Evolutionary conservation across 2,888 invertebrate species (phyloP).

Genomic region (Mongoloraphidia duomilia): DNA sequence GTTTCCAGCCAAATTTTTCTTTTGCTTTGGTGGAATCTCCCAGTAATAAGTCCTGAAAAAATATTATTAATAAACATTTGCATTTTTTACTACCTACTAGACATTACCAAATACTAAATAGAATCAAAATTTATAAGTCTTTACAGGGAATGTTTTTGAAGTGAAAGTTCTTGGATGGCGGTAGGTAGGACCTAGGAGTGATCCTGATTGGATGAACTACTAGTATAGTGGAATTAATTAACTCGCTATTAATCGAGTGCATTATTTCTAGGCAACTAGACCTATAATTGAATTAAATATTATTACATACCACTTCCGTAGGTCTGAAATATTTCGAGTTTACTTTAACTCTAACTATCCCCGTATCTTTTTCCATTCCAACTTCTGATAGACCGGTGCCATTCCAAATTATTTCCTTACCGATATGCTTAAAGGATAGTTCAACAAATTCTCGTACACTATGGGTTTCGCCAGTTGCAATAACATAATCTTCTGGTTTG

Average conservation of each 20-base stretch:
- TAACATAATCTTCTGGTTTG: constrained; percentile 87
- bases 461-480: constrained; percentile 89
- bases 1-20: constrained; percentile 73
- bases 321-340: constrained; percentile 94
- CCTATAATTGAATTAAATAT: not conserved
- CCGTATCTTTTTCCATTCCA: constrained; percentile 53
- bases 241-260: too few relatives aligned
- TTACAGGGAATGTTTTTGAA: too few relatives aligned
- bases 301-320: constrained; percentile 78
- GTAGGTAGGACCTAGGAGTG: too few relatives aligned
- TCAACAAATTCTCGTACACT: constrained; percentile 96
- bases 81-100: constrained; percentile 1
- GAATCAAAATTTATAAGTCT: too few relatives aligned
- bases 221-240: too few relatives aligned
- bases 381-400: constrained; percentile 75
- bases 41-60: constrained; percentile 60
- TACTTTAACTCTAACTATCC: constrained; percentile 66
- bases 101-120: too few relatives aligned
- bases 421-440: constrained; percentile 72
- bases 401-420: constrained; percentile 71
- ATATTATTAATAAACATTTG: constrained; percentile 1
- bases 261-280: too few relatives aligned
- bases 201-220: too few relatives aligned
- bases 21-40: constrained; percentile 93
- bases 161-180: too few relatives aligned